Conservation (phyloP, 2,888 invertebrate species). For the Drosophila rellima region DNA sequence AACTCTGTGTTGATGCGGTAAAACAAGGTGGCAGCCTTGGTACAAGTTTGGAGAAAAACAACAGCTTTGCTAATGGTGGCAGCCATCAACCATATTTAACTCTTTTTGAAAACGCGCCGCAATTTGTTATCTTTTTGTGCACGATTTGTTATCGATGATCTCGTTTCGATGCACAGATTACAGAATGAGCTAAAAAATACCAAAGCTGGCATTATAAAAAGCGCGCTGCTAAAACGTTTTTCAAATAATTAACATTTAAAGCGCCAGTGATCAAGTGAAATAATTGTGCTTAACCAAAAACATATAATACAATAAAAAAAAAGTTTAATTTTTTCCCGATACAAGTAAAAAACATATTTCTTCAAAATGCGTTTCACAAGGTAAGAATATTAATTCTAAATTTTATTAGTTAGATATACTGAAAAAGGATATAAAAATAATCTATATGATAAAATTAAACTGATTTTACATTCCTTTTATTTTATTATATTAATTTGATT, state of each 20-base stretch:
- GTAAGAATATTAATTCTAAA: constrained; percentile 46
- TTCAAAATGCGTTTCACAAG: constrained; percentile 76
- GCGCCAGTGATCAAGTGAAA: constrained; percentile 50
- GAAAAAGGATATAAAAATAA: too few species aligned
- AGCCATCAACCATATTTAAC: too few species aligned
- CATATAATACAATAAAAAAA: not conserved
- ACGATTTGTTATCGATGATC: too few species aligned
- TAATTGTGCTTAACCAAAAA: constrained; percentile 8
- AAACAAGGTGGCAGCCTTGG: too few species aligned
- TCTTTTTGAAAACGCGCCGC: too few species aligned
- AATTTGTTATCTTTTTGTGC: too few species aligned
- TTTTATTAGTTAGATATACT: not conserved
- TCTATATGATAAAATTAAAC: too few species aligned
- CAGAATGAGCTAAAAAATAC: constrained; percentile 54
- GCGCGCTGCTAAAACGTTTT: constrained; percentile 36
- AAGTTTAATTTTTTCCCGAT: constrained; percentile 1
- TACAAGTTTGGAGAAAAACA: too few species aligned
- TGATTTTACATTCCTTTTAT: too few species aligned
- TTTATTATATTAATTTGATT: not conserved
- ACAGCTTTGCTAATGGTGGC: too few species aligned
- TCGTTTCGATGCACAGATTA: too few species aligned
- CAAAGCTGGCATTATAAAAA: constrained; percentile 52
- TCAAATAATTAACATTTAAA: constrained; percentile 46
- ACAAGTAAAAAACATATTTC: not conserved
- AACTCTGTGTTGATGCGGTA: too few species aligned